Conservation (phyloP, 2,113 vertebrate genomes). For the Odontophorus gujanensis region DNA sequence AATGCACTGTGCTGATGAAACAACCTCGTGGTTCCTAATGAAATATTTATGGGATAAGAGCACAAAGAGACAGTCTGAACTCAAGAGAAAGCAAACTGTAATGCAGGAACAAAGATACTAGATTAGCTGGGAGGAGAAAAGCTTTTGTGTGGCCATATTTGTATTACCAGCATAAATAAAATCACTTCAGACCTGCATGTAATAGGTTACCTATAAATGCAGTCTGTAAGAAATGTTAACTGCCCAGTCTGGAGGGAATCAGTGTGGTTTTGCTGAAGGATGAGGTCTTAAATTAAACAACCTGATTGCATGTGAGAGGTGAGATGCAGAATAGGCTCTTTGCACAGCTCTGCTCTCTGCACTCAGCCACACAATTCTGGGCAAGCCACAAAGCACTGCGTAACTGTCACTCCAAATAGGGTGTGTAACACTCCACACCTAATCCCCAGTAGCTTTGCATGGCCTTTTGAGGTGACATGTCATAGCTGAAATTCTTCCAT, state of each 20-base stretch:
- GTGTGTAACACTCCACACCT: background rate
- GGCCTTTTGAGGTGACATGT: background rate
- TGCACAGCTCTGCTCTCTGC: background rate
- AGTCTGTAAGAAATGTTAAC: background rate
- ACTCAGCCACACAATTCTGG: background rate
- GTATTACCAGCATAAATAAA: background rate
- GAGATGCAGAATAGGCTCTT: background rate
- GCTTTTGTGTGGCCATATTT: background rate
- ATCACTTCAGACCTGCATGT: background rate
- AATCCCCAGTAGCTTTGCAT: background rate
- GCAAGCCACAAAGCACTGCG: background rate
- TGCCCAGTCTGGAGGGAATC: background rate
- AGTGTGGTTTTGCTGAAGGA: background rate
- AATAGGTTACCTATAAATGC: background rate
- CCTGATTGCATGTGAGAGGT: background rate
- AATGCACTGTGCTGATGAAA: conserved; percentile 2
- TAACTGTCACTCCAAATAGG: background rate
- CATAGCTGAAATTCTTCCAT: background rate
- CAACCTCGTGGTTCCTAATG: conserved; percentile 2
- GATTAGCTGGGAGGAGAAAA: conserved; percentile 14
- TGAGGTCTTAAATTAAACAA: background rate
- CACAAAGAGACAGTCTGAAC: conserved; percentile 34
- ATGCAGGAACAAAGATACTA: background rate
- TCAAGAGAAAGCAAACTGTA: background rate
- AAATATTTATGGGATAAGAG: conserved; percentile 28